These are phyloP conservation scores for Grus americana DNA, from an alignment of 2,113 vertebrate genomes.

Conservation along the genomic window DNA sequence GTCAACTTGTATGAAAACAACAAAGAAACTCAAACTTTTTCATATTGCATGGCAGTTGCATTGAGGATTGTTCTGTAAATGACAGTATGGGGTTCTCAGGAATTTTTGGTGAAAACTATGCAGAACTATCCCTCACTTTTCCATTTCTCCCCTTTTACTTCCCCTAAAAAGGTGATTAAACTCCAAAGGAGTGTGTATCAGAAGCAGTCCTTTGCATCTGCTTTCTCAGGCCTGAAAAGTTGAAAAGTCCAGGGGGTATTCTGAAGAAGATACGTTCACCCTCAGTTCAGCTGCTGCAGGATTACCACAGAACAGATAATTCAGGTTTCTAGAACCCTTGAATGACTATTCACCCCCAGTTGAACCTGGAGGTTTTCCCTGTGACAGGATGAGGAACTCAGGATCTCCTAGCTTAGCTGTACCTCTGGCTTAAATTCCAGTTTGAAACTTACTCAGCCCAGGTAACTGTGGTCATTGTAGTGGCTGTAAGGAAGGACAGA, in stretches of 20 bases:
- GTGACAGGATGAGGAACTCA: neutral
- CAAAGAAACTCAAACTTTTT: neutral
- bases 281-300: neutral
- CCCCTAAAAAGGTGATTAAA: neutral
- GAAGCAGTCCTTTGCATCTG: neutral
- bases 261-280: neutral
- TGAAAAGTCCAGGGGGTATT: neutral
- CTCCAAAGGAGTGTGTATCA: neutral
- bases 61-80: neutral
- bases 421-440: neutral
- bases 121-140: neutral
- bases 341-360: neutral
- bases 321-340: neutral
- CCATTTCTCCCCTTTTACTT: neutral
- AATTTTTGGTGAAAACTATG: neutral
- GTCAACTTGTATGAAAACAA: neutral
- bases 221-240: neutral
- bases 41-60: neutral
- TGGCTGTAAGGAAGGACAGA: neutral
- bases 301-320: neutral
- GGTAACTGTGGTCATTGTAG: neutral
- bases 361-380: neutral
- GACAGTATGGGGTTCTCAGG: rapidly evolving
- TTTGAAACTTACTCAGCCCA: neutral
- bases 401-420: neutral